Conservation (phyloP, 1,140 invertebrate species). For the Tribolium madens region DNA sequence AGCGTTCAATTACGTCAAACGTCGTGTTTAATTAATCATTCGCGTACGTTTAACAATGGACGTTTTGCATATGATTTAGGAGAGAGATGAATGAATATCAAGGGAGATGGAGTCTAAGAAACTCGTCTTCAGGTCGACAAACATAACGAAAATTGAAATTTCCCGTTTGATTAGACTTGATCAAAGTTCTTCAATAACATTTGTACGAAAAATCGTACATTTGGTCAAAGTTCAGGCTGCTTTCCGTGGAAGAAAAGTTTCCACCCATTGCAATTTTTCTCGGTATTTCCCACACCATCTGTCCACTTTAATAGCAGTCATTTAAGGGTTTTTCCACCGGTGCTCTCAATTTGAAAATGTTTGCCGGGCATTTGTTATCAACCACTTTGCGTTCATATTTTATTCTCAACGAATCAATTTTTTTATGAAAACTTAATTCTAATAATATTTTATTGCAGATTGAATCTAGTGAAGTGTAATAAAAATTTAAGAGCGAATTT, state of each 20-base stretch:
- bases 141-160: not conserved
- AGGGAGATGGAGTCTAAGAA: not conserved
- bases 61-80: constrained; percentile 23
- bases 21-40: constrained; percentile 32
- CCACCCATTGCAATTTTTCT: not conserved
- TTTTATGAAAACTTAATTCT: not conserved
- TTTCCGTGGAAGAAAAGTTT: not conserved
- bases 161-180: not conserved
- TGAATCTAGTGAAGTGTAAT: not conserved
- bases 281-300: constrained; percentile 9
- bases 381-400: not conserved
- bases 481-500: not conserved
- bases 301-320: constrained; percentile 23
- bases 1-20: constrained; percentile 23
- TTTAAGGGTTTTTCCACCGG: constrained; percentile 4
- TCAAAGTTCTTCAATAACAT: not conserved
- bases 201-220: not conserved
- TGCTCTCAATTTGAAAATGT: constrained; percentile 21
- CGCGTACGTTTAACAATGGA: constrained; percentile 18
- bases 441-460: not conserved
- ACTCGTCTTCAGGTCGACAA: not conserved
- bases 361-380: constrained; percentile 2
- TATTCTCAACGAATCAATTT: not conserved
- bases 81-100: constrained; percentile 7
- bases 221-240: not conserved